Base-by-base conservation (phyloP, 2,113 vertebrate genomes). In the Percina caprodes region DNA sequence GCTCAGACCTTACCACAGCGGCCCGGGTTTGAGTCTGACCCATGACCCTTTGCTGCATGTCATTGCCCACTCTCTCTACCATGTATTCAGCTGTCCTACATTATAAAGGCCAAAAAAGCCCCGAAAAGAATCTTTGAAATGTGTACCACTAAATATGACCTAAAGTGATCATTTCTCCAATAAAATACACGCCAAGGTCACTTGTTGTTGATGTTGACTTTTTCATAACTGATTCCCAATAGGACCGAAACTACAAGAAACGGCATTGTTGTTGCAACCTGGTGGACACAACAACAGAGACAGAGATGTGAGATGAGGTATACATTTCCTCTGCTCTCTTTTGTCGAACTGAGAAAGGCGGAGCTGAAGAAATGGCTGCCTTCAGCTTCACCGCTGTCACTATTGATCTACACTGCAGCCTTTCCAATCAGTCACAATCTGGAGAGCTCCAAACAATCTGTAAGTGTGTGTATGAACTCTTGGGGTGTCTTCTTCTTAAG, bases 341-440 rank as follows among this genome's bases (percentile, higher is more conserved):
- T 79, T 75, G 74, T 84, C 85, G 66, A 80, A 77, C 54, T 14
- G 24, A 46, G 63, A 79, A 71, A 62, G 42, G 66, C 24, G 6
- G 59, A 73, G 54, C 42, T 80, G 67, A 70, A 79, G 84, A 89
- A 79, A 80, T 56, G 61, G 58, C 69, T 15, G 9, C 56, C 45
- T 63, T 72, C 70, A 52, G 69, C 81, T 74, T 69, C 9, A 23
- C 55, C 14, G 30, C 70, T 75, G 85, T 71, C 33, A 42, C 74
- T 82, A 86, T 90, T 83, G 91, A 93, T 92, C 86, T 74, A 69
- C 75, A 60, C 80, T 73, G 80, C 81, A 79, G 81, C 77, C 55
- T 81, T 84, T 68, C 87, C 80, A 85, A 87, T 91, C 88, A 85
- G 81, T 89, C 79, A 73, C 89, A 87, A 83, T 68, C 79, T 69